Percentiles rank a stretch among this genome's conserved stretches.
Conservation (phyloP, 2,113 vertebrate species). For the Phyllostomus discolor region DNA sequence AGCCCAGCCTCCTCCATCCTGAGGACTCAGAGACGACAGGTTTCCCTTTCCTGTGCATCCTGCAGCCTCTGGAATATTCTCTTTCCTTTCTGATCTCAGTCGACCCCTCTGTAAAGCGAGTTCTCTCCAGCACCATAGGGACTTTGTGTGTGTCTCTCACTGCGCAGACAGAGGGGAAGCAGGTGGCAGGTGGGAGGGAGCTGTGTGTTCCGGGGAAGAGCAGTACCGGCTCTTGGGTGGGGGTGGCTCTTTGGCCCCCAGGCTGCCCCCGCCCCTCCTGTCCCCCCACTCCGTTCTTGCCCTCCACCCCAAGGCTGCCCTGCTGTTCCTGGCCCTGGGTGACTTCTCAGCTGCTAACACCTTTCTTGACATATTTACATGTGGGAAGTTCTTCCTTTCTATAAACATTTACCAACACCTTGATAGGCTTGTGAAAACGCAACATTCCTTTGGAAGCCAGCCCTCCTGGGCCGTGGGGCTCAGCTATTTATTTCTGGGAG, state of each 20-base stretch:
- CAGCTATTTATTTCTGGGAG: neutral
- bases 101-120: neutral
- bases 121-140: neutral
- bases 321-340: constrained; percentile 9
- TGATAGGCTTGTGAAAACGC: constrained; percentile 45
- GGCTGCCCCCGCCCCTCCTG: neutral
- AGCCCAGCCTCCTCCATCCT: neutral
- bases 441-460: constrained; percentile 47
- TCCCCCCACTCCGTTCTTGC: neutral
- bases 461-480: neutral
- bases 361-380: constrained; percentile 46
- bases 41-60: neutral
- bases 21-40: neutral
- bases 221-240: neutral
- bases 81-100: neutral
- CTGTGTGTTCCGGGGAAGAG: fast-evolving
- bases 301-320: neutral
- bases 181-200: neutral
- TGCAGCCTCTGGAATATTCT: neutral
- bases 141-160: too few species aligned
- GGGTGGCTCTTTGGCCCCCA: neutral
- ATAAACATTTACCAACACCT: constrained; percentile 79
- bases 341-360: constrained; percentile 22
- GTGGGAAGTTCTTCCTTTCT: constrained; percentile 55
- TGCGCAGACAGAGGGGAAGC: fast-evolving